Base-by-base conservation (phyloP, 2,113 vertebrate species). In the Dermatemys mawii region DNA sequence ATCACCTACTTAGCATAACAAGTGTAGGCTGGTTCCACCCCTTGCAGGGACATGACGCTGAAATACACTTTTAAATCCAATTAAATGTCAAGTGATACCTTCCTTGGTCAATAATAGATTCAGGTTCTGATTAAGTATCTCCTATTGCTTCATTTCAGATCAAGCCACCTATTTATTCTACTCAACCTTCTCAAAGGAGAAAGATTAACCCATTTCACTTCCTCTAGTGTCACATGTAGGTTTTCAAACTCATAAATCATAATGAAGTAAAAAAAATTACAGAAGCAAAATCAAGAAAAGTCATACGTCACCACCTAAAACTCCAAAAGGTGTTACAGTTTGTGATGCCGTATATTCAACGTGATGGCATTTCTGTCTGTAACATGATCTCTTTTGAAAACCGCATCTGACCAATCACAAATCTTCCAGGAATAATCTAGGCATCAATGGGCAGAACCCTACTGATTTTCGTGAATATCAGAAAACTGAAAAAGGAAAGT, bases 151-250 rank as follows among this genome's bases (percentile, higher is more conserved):
- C 2, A 63, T 87, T 92, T 83, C 14, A 63, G 85, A 91, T 83
- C 10, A 86, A 85, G 11, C 4, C 50, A 88, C 88, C 70, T 87
- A 78, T 83, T 93, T 84, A 92, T 80, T 87, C 78, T 51, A 73
- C 78, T 82, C 51, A 89, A 90, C 88, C 22, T 89, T 87, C 70
- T 82, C 48, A 63, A 29, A 87, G 54, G 6, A 91, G 75, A 76
- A 93, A 86, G 50, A 94, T 73, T 49, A 92, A 92, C 46, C 85
- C 51, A 41, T 84, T 53, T 86, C 32, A 82, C 84, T 88, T 94
- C 41, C 49, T 90, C 50, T 38, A 95, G 44, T 35, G 76, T 55
- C 4, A 1, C 38, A 35, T 3, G 5, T 4, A 91, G 63, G 38
- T 46, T 57, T 89, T 92, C 82, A 89, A 73, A 83, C 51, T 83